Percentiles rank a stretch among this genome's conserved stretches.
Conservation (phyloP, 2,113 vertebrate species). For the Cariama cristata region DNA sequence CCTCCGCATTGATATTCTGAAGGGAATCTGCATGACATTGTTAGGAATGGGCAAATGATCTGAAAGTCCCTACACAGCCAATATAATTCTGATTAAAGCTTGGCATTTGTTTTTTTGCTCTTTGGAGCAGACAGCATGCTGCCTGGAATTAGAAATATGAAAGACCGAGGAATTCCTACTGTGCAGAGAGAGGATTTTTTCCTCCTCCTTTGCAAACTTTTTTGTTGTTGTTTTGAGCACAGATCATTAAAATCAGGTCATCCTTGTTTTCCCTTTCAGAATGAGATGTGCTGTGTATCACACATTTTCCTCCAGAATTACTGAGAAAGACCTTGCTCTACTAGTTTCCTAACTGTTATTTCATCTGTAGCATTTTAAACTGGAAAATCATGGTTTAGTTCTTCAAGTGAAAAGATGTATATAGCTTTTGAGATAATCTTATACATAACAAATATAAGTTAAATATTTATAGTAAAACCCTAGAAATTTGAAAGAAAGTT, state of each 20-base stretch:
- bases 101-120: slow-evolving; percentile 70
- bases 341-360: background rate
- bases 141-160: slow-evolving; percentile 73
- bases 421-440: background rate
- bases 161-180: slow-evolving; percentile 54
- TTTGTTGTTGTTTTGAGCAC: background rate
- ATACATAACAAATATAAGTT: background rate
- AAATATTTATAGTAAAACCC: background rate
- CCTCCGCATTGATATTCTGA: slow-evolving; percentile 34
- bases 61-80: slow-evolving; percentile 35
- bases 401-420: background rate
- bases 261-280: slow-evolving; percentile 24
- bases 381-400: background rate
- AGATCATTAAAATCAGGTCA: slow-evolving; percentile 58
- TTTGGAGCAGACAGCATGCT: slow-evolving; percentile 52
- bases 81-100: slow-evolving; percentile 64
- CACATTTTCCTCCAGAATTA: background rate
- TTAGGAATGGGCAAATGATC: slow-evolving; percentile 46
- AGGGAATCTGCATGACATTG: slow-evolving; percentile 33
- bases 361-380: background rate
- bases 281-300: background rate
- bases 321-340: background rate
- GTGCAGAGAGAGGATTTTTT: slow-evolving; percentile 14
- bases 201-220: background rate
- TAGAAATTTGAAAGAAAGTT: background rate